These are phyloP conservation scores for Formica exsecta DNA, from an alignment of 1,140 invertebrate species.

Conservation along the genomic window DNA sequence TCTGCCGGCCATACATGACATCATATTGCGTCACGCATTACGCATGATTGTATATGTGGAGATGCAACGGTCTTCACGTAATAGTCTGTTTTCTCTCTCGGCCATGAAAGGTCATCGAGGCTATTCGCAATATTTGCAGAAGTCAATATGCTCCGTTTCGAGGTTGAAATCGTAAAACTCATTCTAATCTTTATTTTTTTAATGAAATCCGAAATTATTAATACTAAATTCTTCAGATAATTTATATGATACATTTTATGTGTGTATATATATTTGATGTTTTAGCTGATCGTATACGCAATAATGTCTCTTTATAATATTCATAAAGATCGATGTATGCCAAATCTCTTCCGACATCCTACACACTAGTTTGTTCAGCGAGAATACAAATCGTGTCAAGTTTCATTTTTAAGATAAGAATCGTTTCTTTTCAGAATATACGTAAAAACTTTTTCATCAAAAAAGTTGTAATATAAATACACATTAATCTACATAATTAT, in stretches of 20 bases:
- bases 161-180: not conserved
- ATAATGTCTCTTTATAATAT: slow-evolving; percentile 23
- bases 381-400: not conserved
- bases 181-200: not conserved
- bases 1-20: not conserved
- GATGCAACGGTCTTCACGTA: slow-evolving; percentile 36
- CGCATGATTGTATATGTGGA: slow-evolving; percentile 25
- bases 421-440: not conserved
- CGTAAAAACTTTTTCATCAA: not conserved
- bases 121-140: slow-evolving; percentile 1
- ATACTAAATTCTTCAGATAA: not conserved
- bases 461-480: too few relatives aligned
- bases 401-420: not conserved
- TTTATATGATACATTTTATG: too few relatives aligned
- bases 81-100: slow-evolving; percentile 32
- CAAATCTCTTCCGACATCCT: not conserved
- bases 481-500: not conserved
- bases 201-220: not conserved
- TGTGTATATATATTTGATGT: not conserved
- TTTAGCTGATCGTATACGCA: not conserved
- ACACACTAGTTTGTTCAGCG: not conserved
- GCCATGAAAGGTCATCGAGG: slow-evolving; percentile 44
- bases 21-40: slow-evolving; percentile 47
- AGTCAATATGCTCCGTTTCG: slow-evolving; percentile 25
- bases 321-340: not conserved